phyloP scores from a whole-genome alignment of 35 echinoderm and acorn worm species.

The Lytechinus variegatus region DNA sequence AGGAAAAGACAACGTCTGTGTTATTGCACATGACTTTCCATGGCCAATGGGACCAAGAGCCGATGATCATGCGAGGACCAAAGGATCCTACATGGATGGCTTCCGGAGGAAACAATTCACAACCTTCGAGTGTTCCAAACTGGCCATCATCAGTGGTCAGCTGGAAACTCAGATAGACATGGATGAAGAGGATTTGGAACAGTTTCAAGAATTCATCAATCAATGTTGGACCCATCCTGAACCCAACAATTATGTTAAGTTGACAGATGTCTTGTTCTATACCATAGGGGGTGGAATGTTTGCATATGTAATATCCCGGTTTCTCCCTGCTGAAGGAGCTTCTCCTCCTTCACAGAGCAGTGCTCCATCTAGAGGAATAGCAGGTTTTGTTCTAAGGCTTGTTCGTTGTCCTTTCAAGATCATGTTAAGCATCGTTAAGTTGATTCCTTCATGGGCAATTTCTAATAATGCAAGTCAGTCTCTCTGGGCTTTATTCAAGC shows the following conservation, averaged over 20 bases:
- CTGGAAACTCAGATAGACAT: constrained; percentile 29
- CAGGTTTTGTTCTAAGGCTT: neutral
- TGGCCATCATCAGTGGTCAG: constrained; percentile 39
- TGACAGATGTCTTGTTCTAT: too few relatives aligned
- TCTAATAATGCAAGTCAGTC: neutral
- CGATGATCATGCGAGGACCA: neutral
- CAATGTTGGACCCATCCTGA: too few relatives aligned
- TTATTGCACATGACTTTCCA: constrained; percentile 21
- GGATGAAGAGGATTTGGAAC: constrained; percentile 12
- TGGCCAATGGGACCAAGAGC: neutral
- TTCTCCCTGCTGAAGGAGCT: neutral
- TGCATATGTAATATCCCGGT: neutral
- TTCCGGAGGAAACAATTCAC: neutral
- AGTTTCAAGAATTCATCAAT: too few relatives aligned
- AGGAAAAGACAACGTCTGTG: constrained; percentile 12
- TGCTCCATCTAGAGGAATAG: neutral
- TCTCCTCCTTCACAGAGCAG: neutral
- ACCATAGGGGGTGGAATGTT: neutral
- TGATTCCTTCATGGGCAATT: neutral
- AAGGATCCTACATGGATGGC: neutral
- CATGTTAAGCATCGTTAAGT: neutral
- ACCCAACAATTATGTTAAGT: too few relatives aligned
- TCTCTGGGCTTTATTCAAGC: neutral
- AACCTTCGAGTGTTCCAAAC: neutral
- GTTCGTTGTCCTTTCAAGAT: neutral